Conservation (phyloP, 1,140 invertebrate genomes). For the Ladona fulva region DNA sequence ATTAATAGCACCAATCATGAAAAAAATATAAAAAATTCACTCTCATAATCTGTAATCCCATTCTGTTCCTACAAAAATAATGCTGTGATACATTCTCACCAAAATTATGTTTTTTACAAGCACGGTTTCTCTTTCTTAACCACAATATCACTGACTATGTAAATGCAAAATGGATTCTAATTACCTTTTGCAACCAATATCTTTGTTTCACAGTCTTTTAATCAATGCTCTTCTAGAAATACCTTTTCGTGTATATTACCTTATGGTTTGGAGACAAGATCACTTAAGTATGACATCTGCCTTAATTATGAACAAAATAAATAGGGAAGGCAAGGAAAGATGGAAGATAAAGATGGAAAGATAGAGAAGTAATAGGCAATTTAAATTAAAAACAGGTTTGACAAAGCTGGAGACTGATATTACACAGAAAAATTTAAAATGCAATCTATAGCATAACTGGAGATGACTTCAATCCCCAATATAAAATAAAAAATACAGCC, state of each 20-base stretch:
- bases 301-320: too few species aligned
- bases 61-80: slow-evolving; percentile 1
- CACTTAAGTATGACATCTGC: too few species aligned
- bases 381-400: background rate
- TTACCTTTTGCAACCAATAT: background rate
- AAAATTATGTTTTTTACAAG: background rate
- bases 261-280: too few species aligned
- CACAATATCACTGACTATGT: background rate
- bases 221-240: background rate
- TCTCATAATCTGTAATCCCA: background rate
- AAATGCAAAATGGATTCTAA: background rate
- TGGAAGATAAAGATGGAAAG: background rate
- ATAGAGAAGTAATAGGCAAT: background rate
- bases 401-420: background rate
- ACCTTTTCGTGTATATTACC: too few species aligned
- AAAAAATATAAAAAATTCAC: background rate
- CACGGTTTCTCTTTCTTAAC: background rate
- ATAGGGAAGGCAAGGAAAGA: background rate
- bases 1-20: background rate
- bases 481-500: background rate
- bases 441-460: background rate
- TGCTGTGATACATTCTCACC: background rate
- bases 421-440: background rate
- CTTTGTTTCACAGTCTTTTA: background rate
- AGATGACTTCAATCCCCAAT: background rate